Evolutionary conservation across 2,888 invertebrate genomes (phyloP).

Genomic region (Mayetiola destructor): DNA sequence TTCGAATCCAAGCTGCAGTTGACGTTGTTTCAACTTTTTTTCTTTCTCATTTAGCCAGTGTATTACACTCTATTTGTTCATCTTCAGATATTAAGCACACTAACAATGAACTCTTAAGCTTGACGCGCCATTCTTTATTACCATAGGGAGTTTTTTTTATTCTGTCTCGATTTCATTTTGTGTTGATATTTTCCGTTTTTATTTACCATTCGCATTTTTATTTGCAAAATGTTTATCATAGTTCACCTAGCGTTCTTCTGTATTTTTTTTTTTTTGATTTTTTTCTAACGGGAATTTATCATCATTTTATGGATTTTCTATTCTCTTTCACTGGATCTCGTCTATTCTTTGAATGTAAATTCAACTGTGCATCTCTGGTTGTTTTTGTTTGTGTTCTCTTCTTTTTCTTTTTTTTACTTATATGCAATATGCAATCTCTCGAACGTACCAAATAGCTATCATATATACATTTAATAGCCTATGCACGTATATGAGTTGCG

Average conservation of each 20-base stretch:
- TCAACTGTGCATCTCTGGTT: too few relatives aligned
- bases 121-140: conserved; percentile 3
- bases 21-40: not conserved
- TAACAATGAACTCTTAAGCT: conserved; percentile 9
- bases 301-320: too few relatives aligned
- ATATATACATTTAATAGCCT: too few relatives aligned
- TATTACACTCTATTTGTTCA: not conserved
- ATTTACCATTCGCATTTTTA: not conserved
- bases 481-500: too few relatives aligned
- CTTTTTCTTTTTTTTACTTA: too few relatives aligned
- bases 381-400: too few relatives aligned
- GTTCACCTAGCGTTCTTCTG: not conserved
- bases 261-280: too few relatives aligned
- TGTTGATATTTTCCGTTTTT: conserved; percentile 4
- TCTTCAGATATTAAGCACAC: not conserved
- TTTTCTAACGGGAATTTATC: too few relatives aligned
- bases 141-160: conserved; percentile 1
- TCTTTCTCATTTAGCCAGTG: not conserved
- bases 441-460: too few relatives aligned
- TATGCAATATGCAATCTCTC: too few relatives aligned
- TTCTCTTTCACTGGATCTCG: too few relatives aligned
- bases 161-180: not conserved
- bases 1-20: not conserved
- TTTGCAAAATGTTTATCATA: conserved; percentile 1
- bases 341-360: too few relatives aligned